Percentiles rank a stretch among this genome's conserved stretches.
These are phyloP conservation scores for Laticauda laticaudata DNA, from an alignment of 2,113 vertebrate species.

Conservation along the genomic window DNA sequence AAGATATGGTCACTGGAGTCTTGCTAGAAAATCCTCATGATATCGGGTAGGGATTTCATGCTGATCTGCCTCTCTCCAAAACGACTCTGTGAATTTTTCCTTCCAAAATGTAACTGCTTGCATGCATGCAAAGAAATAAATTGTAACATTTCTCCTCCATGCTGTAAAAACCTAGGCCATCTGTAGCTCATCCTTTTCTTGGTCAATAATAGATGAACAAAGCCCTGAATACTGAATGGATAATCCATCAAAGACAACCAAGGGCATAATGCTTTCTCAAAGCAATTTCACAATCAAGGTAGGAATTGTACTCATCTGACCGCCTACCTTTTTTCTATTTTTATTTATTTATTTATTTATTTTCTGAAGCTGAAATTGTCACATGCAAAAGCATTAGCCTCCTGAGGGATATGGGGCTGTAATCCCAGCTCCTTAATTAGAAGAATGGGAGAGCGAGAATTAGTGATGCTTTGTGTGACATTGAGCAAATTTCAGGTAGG, in stretches of 20 bases:
- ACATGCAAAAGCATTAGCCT: slow-evolving; percentile 47
- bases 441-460: slow-evolving; percentile 47
- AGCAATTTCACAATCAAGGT: slow-evolving; percentile 50
- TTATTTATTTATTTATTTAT: slow-evolving; percentile 40
- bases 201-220: slow-evolving; percentile 58
- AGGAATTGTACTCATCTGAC: slow-evolving; percentile 42
- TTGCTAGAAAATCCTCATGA: not conserved
- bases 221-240: slow-evolving; percentile 42
- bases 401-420: slow-evolving; percentile 34
- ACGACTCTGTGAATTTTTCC: slow-evolving; percentile 49
- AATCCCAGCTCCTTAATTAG: slow-evolving; percentile 53
- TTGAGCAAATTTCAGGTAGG: slow-evolving; percentile 47
- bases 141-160: slow-evolving; percentile 37
- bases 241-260: slow-evolving; percentile 58
- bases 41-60: slow-evolving; percentile 8
- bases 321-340: not conserved
- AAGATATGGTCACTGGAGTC: not conserved
- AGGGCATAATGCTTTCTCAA: slow-evolving; percentile 46
- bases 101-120: slow-evolving; percentile 57
- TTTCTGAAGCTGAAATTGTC: slow-evolving; percentile 31
- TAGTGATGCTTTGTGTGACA: slow-evolving; percentile 16
- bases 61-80: slow-evolving; percentile 23
- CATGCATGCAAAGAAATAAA: slow-evolving; percentile 51
- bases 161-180: slow-evolving; percentile 39
- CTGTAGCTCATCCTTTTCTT: slow-evolving; percentile 54